Evolutionary conservation across 2,888 invertebrate genomes (phyloP).

Genomic region (Eupsilia transversa): DNA sequence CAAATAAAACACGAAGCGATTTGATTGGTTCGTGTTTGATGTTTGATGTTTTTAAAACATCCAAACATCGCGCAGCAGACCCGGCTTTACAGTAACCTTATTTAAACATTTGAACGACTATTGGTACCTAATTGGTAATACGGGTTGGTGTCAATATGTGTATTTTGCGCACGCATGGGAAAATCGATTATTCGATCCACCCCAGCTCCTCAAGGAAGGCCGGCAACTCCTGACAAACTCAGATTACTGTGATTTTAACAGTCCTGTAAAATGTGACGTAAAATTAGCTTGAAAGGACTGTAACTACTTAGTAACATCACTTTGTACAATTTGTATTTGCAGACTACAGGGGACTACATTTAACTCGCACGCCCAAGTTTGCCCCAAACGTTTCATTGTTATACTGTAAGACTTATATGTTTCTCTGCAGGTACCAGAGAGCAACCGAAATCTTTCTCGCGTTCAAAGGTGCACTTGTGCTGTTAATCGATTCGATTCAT

Average conservation of each 20-base stretch:
- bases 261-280: not conserved
- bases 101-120: too few relatives aligned
- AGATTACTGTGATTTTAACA: not conserved
- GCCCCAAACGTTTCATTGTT: not conserved
- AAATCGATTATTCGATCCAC: too few relatives aligned
- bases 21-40: too few relatives aligned
- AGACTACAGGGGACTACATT: not conserved
- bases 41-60: too few relatives aligned
- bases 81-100: not conserved
- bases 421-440: slow-evolving; percentile 79
- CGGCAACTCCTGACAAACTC: too few relatives aligned
- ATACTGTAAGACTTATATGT: not conserved
- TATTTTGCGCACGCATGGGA: too few relatives aligned
- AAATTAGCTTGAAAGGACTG: not conserved
- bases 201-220: too few relatives aligned
- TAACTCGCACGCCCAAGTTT: not conserved
- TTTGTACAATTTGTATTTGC: not conserved
- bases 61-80: too few relatives aligned
- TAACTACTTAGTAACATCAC: not conserved
- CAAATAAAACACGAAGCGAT: too few relatives aligned
- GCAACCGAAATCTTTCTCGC: slow-evolving; percentile 84
- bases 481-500: slow-evolving; percentile 85
- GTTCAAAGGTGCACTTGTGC: slow-evolving; percentile 83
- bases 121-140: too few relatives aligned
- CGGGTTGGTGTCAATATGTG: too few relatives aligned